Percentiles rank a stretch among this genome's conserved stretches.
Conservation (phyloP, 1,140 invertebrate genomes). For the Pachypeltis micranthus region DNA sequence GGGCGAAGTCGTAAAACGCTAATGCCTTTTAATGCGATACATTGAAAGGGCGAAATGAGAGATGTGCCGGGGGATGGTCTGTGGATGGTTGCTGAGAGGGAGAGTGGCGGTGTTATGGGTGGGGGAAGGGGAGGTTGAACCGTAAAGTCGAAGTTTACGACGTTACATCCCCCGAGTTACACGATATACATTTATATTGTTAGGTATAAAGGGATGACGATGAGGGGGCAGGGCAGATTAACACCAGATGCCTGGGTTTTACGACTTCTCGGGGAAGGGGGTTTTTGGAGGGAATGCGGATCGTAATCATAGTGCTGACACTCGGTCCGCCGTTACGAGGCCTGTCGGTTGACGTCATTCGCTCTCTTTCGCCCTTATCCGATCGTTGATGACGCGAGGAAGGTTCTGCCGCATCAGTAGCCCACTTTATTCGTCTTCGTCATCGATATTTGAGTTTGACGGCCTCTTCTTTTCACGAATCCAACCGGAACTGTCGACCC, state of each 20-base stretch:
- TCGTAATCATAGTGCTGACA: conserved; percentile 11
- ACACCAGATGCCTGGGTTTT: conserved; percentile 16
- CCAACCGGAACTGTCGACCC: no score
- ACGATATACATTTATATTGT: conserved; percentile 17
- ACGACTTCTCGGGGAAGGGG: conserved; percentile 2
- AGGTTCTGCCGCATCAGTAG: no score
- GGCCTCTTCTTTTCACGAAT: no score
- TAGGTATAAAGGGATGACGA: conserved; percentile 3
- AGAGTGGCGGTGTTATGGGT: no score
- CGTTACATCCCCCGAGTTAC: neutral
- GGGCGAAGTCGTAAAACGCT: conserved; percentile 11
- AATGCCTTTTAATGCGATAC: conserved; percentile 11
- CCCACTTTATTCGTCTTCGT: no score
- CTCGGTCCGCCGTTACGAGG: conserved; percentile 4
- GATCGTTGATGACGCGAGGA: neutral
- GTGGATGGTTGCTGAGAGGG: no score
- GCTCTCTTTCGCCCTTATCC: neutral
- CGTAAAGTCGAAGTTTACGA: conserved; percentile 14
- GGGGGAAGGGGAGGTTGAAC: conserved; percentile 1
- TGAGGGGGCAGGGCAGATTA: neutral
- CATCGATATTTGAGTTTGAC: no score
- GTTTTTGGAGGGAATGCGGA: conserved; percentile 1
- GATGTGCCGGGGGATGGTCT: no score
- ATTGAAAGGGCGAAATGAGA: neutral
- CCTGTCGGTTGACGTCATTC: neutral